Base-by-base conservation (phyloP, 1,140 invertebrate species). In the Theocolax elegans region DNA sequence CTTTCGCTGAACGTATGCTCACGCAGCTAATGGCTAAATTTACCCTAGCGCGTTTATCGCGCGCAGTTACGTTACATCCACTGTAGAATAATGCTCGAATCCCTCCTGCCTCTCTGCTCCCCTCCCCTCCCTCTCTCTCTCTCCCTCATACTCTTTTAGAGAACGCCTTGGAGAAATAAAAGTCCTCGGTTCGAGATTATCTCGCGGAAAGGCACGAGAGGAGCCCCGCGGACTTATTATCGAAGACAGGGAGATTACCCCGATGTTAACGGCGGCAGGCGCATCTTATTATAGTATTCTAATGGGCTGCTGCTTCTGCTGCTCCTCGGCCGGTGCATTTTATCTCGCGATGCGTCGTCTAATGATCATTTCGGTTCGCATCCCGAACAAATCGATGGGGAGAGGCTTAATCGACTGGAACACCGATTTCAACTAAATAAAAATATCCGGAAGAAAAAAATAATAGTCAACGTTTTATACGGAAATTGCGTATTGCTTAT, bases 211-310 rank as follows among this genome's bases (percentile, higher is more conserved):
- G 27, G 67, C 58, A 51, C 17, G 29, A 42, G 29, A 2, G 12
- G 40, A 25, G 31, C 44, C 56, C 46, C 29, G 9, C 56, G 56
- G 27, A 68, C 56, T 68, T 60, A 68, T 68, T 68, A 68, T 68
- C 66, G 46, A 51, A 60, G 56, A 60, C 35, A 54, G 58, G 27
- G 67, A 69, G 67, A 69, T 69, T 69, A 54, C 56, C n/a, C 38
- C 25, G 67, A 63, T 69, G 48, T 69, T 69, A 62, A 63, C 56
- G 58, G 56, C 56, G 46, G 56, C 35, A 51, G 46, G 44, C 54
- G 58, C 66, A 68, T 68, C 66, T 68, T 62, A 69, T 62, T 69
- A 62, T 69, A 54, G 35, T 69, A 69, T 69, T 69, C 67, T 69
- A 64, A 64, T 63, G 60, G 68, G 51, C 54, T 58, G 53, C 25